Evolutionary conservation across 2,113 vertebrate species (phyloP).

Genomic region (Lagopus muta): DNA sequence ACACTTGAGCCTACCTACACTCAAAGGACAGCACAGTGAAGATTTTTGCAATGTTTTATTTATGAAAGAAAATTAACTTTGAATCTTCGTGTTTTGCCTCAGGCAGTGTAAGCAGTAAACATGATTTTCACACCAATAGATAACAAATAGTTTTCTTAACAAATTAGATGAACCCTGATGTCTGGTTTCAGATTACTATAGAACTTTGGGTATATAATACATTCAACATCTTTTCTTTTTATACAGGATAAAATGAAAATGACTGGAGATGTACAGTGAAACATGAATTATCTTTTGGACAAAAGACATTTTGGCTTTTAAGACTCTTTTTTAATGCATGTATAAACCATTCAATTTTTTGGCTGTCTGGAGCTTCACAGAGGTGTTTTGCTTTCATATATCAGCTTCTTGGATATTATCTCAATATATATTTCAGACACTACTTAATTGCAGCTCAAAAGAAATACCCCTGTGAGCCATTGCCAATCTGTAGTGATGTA

Average conservation of each 20-base stretch:
- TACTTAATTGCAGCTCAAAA: neutral
- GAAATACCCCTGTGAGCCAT: neutral
- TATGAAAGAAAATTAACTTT: slow-evolving; percentile 75
- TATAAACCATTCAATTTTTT: neutral
- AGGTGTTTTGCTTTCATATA: neutral
- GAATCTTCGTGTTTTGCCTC: slow-evolving; percentile 68
- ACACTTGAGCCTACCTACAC: neutral
- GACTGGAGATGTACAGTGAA: neutral
- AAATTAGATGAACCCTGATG: slow-evolving; percentile 72
- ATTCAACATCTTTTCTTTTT: slow-evolving; percentile 44
- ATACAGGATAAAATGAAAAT: slow-evolving; percentile 40
- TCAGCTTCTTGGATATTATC: neutral
- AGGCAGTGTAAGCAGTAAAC: slow-evolving; percentile 70
- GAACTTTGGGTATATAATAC: neutral
- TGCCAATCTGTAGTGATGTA: neutral
- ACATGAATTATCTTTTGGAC: neutral
- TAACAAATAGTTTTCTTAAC: slow-evolving; percentile 76
- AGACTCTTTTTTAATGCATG: neutral
- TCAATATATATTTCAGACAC: neutral
- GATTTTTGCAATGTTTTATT: slow-evolving; percentile 64
- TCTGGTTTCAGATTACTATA: slow-evolving; percentile 63
- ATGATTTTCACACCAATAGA: slow-evolving; percentile 70
- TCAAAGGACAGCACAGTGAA: neutral
- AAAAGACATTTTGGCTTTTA: neutral
- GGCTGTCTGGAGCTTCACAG: neutral